Percentiles rank a stretch among this genome's conserved stretches.
These are phyloP conservation scores for Prorops nasuta DNA, from an alignment of 1,140 invertebrate genomes.

Conservation along the genomic window DNA sequence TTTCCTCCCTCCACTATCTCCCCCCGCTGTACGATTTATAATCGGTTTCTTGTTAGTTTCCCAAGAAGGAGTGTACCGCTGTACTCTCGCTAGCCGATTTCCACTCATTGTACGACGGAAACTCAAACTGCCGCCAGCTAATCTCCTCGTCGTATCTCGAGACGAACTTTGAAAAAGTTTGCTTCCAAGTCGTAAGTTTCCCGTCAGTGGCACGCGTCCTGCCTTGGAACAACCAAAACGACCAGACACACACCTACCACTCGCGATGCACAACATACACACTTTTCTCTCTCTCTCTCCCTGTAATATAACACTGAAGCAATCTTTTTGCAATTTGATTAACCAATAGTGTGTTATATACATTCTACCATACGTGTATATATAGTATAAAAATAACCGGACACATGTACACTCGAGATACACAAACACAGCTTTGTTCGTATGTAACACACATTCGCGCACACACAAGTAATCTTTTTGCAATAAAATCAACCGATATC, in stretches of 20 bases:
- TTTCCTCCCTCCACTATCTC: too few relatives aligned
- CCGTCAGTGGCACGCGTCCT: conserved; percentile 28
- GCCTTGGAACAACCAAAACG: conserved; percentile 22
- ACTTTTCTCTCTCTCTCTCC: background rate
- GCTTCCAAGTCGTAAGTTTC: conserved; percentile 22
- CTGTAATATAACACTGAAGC: too few relatives aligned
- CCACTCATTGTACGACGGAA: conserved; percentile 27
- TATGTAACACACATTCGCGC: background rate
- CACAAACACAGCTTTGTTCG: background rate
- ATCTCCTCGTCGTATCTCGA: conserved; percentile 22
- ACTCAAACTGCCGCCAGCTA: conserved; percentile 31
- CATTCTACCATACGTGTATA: too few relatives aligned
- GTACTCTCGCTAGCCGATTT: too few relatives aligned
- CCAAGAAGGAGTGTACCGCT: too few relatives aligned
- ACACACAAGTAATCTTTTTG: background rate
- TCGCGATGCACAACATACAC: background rate
- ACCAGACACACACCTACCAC: too few relatives aligned
- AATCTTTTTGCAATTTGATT: too few relatives aligned
- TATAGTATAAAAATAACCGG: too few relatives aligned
- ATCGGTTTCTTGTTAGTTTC: too few relatives aligned
- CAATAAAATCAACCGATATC: too few relatives aligned
- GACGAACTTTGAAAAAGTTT: conserved; percentile 30
- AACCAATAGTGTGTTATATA: too few relatives aligned
- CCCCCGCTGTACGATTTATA: too few relatives aligned
- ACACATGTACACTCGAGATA: background rate